Conservation (phyloP, 2,797 vertebrate genomes). For the Bryconaethiops microstoma region DNA sequence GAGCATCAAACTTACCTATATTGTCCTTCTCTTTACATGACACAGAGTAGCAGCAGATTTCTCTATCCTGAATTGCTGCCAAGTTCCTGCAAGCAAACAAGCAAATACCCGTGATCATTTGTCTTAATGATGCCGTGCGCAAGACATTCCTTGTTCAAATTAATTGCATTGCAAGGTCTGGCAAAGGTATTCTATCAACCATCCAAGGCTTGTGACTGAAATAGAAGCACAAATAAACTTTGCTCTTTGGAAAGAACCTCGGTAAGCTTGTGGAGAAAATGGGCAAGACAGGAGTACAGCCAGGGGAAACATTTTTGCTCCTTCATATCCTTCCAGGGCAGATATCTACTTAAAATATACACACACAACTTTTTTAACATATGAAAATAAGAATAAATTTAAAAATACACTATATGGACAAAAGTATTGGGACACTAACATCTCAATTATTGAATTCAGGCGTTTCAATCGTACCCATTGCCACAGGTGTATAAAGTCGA, state of each 20-base stretch:
- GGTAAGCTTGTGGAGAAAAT: neutral
- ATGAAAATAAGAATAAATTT: too few species aligned
- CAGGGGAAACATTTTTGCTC: too few species aligned
- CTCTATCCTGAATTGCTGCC: constrained; percentile 85
- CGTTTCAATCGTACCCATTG: too few species aligned
- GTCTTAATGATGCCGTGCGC: neutral
- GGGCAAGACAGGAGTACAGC: neutral
- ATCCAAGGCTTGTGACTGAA: neutral
- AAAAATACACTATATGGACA: too few species aligned
- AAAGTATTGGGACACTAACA: too few species aligned
- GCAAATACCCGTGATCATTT: neutral
- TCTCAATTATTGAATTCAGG: too few species aligned
- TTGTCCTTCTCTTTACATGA: constrained; percentile 99
- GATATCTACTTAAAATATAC: too few species aligned
- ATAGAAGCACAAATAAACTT: neutral
- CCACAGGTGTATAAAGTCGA: too few species aligned
- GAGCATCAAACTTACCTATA: constrained; percentile 74
- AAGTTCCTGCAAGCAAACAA: constrained; percentile 75
- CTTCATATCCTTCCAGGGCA: too few species aligned
- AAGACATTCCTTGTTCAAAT: neutral
- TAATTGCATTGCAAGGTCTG: neutral
- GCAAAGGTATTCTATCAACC: neutral
- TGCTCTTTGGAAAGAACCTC: neutral
- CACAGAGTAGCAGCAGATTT: constrained; percentile 91
- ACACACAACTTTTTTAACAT: too few species aligned